These are phyloP conservation scores for Hartigia nigra DNA, from an alignment of 2,888 invertebrate genomes.

Conservation along the genomic window DNA sequence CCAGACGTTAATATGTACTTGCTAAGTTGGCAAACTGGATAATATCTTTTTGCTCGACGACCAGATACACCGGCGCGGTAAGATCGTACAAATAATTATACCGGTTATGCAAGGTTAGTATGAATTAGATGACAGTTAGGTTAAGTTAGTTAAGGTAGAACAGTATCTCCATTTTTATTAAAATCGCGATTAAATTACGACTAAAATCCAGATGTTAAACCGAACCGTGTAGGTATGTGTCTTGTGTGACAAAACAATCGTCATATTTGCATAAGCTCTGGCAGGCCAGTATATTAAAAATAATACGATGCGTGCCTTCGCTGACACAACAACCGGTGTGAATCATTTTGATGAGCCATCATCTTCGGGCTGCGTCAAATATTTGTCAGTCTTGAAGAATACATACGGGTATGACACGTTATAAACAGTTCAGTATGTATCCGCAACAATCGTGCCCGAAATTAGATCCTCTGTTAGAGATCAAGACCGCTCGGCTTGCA, in stretches of 20 bases:
- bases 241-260: neutral
- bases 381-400: neutral
- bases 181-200: neutral
- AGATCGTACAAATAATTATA: neutral
- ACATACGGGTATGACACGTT: neutral
- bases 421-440: neutral
- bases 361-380: neutral
- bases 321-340: neutral
- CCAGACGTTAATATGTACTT: neutral
- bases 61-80: neutral
- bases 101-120: neutral
- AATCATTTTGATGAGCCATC: neutral
- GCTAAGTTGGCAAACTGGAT: neutral
- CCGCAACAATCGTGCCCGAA: neutral
- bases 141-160: neutral
- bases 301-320: neutral
- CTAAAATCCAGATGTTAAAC: neutral
- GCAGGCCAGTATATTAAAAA: neutral
- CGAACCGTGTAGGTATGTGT: neutral
- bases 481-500: neutral
- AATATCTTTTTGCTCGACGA: neutral
- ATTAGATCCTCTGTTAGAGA: neutral
- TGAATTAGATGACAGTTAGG: neutral
- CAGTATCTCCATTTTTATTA: neutral
- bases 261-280: neutral